Evolutionary conservation across 1,140 invertebrate genomes (phyloP).

Genomic region (Cydia splendana): DNA sequence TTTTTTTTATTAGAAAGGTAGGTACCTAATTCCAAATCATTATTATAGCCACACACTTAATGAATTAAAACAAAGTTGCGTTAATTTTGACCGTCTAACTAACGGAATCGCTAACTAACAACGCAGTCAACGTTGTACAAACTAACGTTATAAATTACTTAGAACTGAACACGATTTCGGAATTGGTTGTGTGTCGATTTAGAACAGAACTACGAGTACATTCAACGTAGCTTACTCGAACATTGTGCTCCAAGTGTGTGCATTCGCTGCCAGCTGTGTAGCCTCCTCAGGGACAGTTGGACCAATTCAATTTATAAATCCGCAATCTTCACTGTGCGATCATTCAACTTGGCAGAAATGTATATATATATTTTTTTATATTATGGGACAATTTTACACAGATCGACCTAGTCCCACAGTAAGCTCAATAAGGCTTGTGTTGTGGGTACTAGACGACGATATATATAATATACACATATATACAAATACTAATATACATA

Average conservation of each 20-base stretch:
- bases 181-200: slow-evolving; percentile 31
- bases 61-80: background rate
- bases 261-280: slow-evolving; percentile 18
- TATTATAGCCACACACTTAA: background rate
- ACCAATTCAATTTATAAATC: slow-evolving; percentile 17
- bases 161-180: slow-evolving; percentile 29
- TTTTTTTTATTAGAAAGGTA: too few relatives aligned
- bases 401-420: too few relatives aligned
- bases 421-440: too few relatives aligned
- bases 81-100: background rate
- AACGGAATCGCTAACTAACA: background rate
- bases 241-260: slow-evolving; percentile 22
- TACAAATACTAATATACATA: too few relatives aligned
- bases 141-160: slow-evolving; percentile 28
- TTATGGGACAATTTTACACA: too few relatives aligned
- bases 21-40: too few relatives aligned
- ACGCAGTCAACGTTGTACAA: background rate
- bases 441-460: too few relatives aligned
- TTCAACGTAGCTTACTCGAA: slow-evolving; percentile 9
- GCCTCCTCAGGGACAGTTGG: background rate
- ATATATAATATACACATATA: too few relatives aligned
- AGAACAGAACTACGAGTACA: slow-evolving; percentile 22
- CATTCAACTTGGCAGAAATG: background rate
- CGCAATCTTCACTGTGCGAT: background rate
- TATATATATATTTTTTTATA: too few relatives aligned